Base-by-base conservation (phyloP, 2,113 vertebrate genomes). In the Peromyscus polionotus region DNA sequence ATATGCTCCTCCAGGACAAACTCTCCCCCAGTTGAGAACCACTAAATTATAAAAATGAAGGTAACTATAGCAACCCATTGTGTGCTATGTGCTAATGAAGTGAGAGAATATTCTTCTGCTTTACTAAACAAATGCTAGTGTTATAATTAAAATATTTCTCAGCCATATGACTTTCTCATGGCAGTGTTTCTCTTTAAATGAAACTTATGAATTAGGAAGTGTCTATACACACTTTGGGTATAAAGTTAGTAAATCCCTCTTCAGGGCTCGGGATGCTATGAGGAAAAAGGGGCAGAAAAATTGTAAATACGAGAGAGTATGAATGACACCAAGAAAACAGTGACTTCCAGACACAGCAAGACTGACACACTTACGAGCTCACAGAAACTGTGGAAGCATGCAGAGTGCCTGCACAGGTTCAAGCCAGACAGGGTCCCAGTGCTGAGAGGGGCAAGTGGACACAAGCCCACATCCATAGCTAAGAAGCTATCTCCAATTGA, bases 41-140 rank as follows among this genome's bases (percentile, higher is more conserved):
- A 88, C 7, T 96, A 76, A 70, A 59, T 92, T 95, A 88, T 61
- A 94, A 95, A 61, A 95, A 86, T 7, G 81, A 67, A 73, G 8
- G 0, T 54, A 94, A 68, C 96, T 48, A 59, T 94, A 51, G 88
- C 88, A 93, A 57, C 42, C 91, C 36, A 96, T 95, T 42, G 76
- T 77, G 94, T 96, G 96, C 98, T 79, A 93, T 97, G 54, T 96
- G 95, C 96, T 96, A 98, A 79, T 94, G 79, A 97, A 95, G 97
- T 86, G 90, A 6, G 61, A 93, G 89, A 93, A 91, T 95, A 93
- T 94, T 97, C 92, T 96, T 97, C 92, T 96, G 84, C 93, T 97
- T 98, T 93, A 91, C 91, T 91, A 97, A 97, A 88, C 84, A 98
- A 96, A 98, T 97, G 61, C 24, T 17, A 96, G 11, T 85, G 92